Conservation (phyloP, 2,888 invertebrate species). For the Eupithecia subumbrata region DNA sequence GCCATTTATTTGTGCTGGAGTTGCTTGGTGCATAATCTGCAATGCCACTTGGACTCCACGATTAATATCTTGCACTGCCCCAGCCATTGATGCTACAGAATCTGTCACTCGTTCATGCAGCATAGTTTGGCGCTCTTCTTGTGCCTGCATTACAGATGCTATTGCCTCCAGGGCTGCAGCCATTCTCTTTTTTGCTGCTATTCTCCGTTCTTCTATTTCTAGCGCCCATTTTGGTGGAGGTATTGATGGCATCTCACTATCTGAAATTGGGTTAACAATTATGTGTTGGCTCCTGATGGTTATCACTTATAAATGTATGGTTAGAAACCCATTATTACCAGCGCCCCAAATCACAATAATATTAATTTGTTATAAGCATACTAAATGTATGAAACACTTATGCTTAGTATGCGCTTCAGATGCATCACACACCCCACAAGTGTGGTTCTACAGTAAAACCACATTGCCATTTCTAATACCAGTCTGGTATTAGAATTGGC, state of each 20-base stretch:
- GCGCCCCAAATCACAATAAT: too few species aligned
- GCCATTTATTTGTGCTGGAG: not conserved
- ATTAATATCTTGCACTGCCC: constrained; percentile 65
- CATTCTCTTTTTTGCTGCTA: constrained; percentile 71
- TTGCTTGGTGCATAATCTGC: not conserved
- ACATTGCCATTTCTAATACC: too few species aligned
- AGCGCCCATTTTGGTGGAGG: constrained; percentile 8
- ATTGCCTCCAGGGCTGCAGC: constrained; percentile 70
- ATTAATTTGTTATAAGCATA: too few species aligned
- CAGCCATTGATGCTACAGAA: constrained; percentile 64
- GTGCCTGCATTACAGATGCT: constrained; percentile 61
- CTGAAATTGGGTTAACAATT: not conserved
- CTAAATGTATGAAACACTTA: too few species aligned
- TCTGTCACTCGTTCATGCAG: constrained; percentile 66
- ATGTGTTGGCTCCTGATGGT: not conserved
- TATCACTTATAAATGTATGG: not conserved
- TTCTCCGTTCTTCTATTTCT: constrained; percentile 66
- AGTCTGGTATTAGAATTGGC: too few species aligned
- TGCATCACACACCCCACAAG: too few species aligned
- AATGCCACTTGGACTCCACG: not conserved
- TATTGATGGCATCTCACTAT: not conserved
- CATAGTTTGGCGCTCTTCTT: constrained; percentile 63
- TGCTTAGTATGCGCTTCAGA: too few species aligned
- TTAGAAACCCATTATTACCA: not conserved
- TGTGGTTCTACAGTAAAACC: too few species aligned